Percentiles rank a stretch among this genome's conserved stretches.
These are phyloP conservation scores for Azemiops feae DNA, from an alignment of 2,113 vertebrate species.

Conservation along the genomic window DNA sequence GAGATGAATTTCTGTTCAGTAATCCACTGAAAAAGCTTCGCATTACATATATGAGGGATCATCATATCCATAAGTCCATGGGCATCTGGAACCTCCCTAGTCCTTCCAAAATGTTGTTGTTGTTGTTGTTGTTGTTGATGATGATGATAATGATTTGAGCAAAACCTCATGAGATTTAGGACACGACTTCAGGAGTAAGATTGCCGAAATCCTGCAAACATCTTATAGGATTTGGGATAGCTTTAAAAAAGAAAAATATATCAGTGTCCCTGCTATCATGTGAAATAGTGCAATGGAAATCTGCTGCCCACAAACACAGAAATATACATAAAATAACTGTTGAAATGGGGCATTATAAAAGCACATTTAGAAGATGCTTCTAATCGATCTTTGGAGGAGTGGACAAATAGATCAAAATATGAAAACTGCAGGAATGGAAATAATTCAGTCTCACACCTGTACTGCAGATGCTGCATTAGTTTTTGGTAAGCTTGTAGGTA, in stretches of 20 bases:
- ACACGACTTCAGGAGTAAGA: neutral
- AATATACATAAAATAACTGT: neutral
- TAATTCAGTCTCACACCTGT: neutral
- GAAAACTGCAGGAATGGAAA: neutral
- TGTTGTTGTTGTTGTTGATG: neutral
- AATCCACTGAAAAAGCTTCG: neutral
- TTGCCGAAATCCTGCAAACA: neutral
- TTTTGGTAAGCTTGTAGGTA: neutral
- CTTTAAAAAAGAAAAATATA: neutral
- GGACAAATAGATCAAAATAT: neutral
- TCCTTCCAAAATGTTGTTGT: neutral
- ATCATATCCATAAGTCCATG: neutral
- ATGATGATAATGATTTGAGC: neutral
- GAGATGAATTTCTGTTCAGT: neutral
- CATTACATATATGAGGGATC: neutral
- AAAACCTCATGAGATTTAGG: neutral
- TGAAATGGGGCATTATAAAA: neutral
- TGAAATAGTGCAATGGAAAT: neutral
- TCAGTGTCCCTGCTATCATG: neutral
- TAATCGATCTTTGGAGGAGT: neutral
- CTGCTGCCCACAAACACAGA: neutral
- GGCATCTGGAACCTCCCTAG: neutral
- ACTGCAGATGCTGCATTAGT: neutral
- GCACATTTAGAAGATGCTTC: neutral
- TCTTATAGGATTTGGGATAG: neutral